Evolutionary conservation across 2,113 vertebrate genomes (phyloP).

Genomic region (Mionectes macconnelli): DNA sequence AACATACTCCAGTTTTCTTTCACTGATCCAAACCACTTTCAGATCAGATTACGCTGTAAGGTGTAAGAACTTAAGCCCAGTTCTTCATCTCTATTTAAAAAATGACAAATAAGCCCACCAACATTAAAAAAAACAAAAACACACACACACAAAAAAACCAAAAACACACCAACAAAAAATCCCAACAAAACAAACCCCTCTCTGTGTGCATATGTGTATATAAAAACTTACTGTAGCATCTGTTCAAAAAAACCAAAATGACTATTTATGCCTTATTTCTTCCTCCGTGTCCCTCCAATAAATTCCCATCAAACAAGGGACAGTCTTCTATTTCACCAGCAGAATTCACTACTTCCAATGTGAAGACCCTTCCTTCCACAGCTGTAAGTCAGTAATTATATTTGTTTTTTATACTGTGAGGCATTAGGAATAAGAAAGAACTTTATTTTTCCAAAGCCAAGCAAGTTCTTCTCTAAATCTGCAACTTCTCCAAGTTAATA

Average conservation of each 20-base stretch:
- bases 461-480: not conserved
- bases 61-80: not conserved
- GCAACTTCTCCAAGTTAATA: not conserved
- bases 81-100: not conserved
- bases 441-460: not conserved
- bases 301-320: not conserved
- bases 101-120: not conserved
- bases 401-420: not conserved
- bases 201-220: not conserved
- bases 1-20: not conserved
- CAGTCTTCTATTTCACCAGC: not conserved
- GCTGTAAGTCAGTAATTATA: not conserved
- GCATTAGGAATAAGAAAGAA: not conserved
- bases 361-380: not conserved
- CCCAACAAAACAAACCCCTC: not conserved
- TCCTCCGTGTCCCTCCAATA: not conserved
- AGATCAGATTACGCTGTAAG: not conserved
- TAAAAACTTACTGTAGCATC: not conserved
- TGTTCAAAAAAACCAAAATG: not conserved
- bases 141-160: too few species aligned
- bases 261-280: not conserved
- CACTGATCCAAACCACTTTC: not conserved
- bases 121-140: not conserved
- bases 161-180: not conserved
- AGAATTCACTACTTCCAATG: not conserved